Percentiles rank a stretch among this genome's conserved stretches.
Conservation (phyloP, 1,140 invertebrate genomes). For the Wasmannia auropunctata region DNA sequence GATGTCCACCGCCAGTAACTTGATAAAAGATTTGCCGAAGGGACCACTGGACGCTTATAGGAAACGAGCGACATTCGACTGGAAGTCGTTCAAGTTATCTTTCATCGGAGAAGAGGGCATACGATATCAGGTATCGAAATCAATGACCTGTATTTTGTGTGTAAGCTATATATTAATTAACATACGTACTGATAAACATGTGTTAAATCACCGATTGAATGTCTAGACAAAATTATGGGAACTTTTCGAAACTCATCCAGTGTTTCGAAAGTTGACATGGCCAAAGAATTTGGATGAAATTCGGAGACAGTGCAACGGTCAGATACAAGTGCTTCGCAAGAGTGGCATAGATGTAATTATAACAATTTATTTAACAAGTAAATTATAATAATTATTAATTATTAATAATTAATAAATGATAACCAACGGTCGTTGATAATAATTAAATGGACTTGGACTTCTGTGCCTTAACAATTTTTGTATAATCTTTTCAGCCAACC, state of each 20-base stretch:
- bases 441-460: background rate
- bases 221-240: conserved; percentile 93
- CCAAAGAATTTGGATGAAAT: conserved; percentile 89
- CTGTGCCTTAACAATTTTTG: background rate
- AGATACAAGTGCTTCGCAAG: conserved; percentile 83
- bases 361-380: conserved; percentile 17
- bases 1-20: conserved; percentile 61
- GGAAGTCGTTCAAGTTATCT: conserved; percentile 91
- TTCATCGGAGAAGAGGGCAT: conserved; percentile 88
- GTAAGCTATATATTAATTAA: conserved; percentile 3
- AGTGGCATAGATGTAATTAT: conserved; percentile 86
- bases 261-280: conserved; percentile 88
- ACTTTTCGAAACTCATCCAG: conserved; percentile 91
- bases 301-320: conserved; percentile 87
- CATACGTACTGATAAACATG: background rate
- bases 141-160: background rate
- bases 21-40: conserved; percentile 86
- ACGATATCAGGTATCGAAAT: conserved; percentile 85
- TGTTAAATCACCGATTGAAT: conserved; percentile 45
- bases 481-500: conserved; percentile 83
- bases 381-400: background rate
- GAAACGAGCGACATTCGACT: conserved; percentile 92
- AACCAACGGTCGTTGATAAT: no score
- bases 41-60: conserved; percentile 92
- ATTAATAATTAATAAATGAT: background rate